phyloP scores from a whole-genome alignment of 2,113 vertebrate genomes.

The Entosphenus tridentatus region DNA sequence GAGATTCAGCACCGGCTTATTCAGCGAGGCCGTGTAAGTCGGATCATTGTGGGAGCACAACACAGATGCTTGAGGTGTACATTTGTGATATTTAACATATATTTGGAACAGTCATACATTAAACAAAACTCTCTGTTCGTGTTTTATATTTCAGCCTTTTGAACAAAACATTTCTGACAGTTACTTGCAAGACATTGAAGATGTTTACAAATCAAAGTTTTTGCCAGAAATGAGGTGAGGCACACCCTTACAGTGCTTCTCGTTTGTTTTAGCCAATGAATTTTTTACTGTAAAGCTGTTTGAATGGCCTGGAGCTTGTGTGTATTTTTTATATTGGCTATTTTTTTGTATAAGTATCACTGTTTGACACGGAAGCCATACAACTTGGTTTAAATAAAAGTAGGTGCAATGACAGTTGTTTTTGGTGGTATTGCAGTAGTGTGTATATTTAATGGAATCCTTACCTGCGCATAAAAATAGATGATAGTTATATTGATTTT shows the following conservation, averaged over 20 bases:
- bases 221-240: slow-evolving; percentile 4
- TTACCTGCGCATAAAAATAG: too few relatives aligned
- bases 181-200: slow-evolving; percentile 1
- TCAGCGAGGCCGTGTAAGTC: not conserved
- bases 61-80: not conserved
- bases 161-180: slow-evolving; percentile 6
- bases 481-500: too few relatives aligned
- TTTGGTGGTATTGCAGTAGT: too few relatives aligned
- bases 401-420: not conserved
- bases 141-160: slow-evolving; percentile 4
- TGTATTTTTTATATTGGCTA: not conserved
- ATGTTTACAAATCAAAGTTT: slow-evolving; percentile 5
- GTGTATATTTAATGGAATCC: too few relatives aligned
- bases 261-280: not conserved
- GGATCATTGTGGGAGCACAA: not conserved
- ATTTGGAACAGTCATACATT: not conserved
- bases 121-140: not conserved
- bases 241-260: not conserved
- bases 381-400: not conserved
- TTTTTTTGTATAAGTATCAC: not conserved
- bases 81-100: not conserved
- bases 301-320: not conserved
- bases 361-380: not conserved
- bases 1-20: not conserved
- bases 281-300: not conserved